Conservation (phyloP, 2,888 invertebrate species). For the Argynnis bischoffii region DNA sequence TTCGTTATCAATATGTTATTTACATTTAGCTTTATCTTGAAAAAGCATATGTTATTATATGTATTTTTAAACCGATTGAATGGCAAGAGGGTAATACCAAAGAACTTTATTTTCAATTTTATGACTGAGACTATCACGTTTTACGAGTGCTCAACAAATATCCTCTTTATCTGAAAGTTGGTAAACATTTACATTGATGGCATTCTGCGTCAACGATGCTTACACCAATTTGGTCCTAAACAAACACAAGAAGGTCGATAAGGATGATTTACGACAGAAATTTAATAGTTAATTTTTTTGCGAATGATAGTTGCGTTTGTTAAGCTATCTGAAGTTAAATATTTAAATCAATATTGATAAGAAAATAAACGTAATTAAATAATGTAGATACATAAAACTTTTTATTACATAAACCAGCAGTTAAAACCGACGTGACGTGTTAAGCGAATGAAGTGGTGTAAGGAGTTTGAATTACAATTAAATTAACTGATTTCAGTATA, state of each 20-base stretch:
- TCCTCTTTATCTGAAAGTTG: constrained; percentile 47
- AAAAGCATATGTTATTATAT: background rate
- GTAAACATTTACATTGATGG: constrained; percentile 56
- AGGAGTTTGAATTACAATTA: too few relatives aligned
- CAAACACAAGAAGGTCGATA: constrained; percentile 50
- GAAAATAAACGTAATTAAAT: background rate
- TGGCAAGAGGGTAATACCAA: constrained; percentile 27
- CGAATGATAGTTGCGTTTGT: constrained; percentile 24
- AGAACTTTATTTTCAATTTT: constrained; percentile 41
- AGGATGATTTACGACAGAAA: constrained; percentile 45
- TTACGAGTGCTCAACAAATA: constrained; percentile 44
- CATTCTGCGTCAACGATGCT: constrained; percentile 52
- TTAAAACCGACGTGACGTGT: too few relatives aligned
- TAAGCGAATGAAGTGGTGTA: too few relatives aligned
- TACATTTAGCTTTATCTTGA: background rate
- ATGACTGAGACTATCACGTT: constrained; percentile 41
- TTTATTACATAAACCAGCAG: background rate
- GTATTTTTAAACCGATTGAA: constrained; percentile 25
- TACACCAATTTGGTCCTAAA: constrained; percentile 53
- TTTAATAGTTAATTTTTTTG: constrained; percentile 32
- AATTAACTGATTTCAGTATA: too few relatives aligned
- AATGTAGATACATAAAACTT: background rate
- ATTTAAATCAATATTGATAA: constrained; percentile 5
- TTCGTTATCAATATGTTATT: background rate
- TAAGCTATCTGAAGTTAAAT: constrained; percentile 2